Conservation (phyloP, 2,888 invertebrate species). For the Drosophila meridiana region DNA sequence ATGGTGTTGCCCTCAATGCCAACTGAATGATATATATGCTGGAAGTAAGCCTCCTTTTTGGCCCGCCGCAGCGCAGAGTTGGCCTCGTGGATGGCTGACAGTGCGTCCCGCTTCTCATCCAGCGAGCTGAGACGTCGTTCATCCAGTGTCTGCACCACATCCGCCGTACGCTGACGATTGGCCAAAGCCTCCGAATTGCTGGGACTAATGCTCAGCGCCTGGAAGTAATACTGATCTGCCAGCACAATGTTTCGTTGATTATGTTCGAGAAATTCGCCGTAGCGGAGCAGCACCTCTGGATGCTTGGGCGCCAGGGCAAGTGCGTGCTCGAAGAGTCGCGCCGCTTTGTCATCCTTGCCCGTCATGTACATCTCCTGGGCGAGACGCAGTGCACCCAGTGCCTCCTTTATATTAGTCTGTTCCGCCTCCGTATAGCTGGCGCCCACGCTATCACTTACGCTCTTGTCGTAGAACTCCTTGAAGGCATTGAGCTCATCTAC, state of each 20-base stretch:
- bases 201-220: conserved; percentile 93
- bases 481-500: conserved; percentile 70
- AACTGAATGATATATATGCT: conserved; percentile 98
- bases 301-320: conserved; percentile 95
- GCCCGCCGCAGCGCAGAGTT: conserved; percentile 93
- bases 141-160: conserved; percentile 95
- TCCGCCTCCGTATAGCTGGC: conserved; percentile 57
- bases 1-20: conserved; percentile 99
- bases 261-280: conserved; percentile 96
- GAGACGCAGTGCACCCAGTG: conserved; percentile 92
- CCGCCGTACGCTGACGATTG: conserved; percentile 93
- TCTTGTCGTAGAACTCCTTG: conserved; percentile 75
- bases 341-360: conserved; percentile 94
- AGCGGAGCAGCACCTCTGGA: conserved; percentile 95
- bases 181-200: conserved; percentile 91
- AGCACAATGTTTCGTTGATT: conserved; percentile 92
- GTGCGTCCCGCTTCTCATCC: conserved; percentile 93
- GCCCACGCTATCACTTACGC: conserved; percentile 63
- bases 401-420: conserved; percentile 87
- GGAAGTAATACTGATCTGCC: conserved; percentile 96
- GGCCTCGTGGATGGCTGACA: conserved; percentile 92
- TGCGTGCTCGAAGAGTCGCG: conserved; percentile 95
- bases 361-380: conserved; percentile 93
- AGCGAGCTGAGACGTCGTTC: conserved; percentile 86
- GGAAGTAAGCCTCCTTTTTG: conserved; percentile 97